These are phyloP conservation scores for Agrotis puta DNA, from an alignment of 2,888 invertebrate genomes.

Conservation along the genomic window DNA sequence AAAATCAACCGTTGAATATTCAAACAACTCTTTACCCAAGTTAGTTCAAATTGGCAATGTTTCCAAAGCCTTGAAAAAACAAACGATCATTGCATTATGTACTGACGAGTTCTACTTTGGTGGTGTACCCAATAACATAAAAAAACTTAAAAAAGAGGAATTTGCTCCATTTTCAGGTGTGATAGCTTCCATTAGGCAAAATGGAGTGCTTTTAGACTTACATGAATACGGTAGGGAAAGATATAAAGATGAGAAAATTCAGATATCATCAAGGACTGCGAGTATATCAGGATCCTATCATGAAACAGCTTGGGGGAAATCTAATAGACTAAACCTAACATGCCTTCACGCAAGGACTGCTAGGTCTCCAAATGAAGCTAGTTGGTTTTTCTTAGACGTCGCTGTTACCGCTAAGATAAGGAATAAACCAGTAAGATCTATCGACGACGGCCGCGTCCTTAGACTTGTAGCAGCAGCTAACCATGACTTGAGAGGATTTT, in stretches of 20 bases:
- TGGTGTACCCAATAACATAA: constrained; percentile 75
- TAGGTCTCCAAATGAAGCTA: constrained; percentile 73
- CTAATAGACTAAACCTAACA: constrained; percentile 82
- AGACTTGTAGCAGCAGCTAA: constrained; percentile 78
- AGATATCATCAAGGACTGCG: constrained; percentile 83
- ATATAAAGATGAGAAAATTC: constrained; percentile 75
- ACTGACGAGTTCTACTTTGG: constrained; percentile 83
- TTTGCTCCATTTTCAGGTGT: constrained; percentile 76
- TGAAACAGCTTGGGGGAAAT: constrained; percentile 83
- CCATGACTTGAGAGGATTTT: constrained; percentile 83
- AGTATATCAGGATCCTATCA: constrained; percentile 86
- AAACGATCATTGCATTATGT: constrained; percentile 69
- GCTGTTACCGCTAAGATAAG: constrained; percentile 66
- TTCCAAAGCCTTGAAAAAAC: neutral
- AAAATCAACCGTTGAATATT: neutral
- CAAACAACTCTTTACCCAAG: neutral
- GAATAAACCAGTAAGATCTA: constrained; percentile 73
- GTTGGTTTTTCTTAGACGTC: constrained; percentile 83
- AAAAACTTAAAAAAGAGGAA: constrained; percentile 70
- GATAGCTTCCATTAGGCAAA: constrained; percentile 79
- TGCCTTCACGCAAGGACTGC: constrained; percentile 80
- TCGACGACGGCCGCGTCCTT: constrained; percentile 82
- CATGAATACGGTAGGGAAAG: constrained; percentile 78
- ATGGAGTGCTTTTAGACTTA: constrained; percentile 78
- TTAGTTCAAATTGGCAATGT: neutral